phyloP scores from a whole-genome alignment of 1,140 invertebrate species.

The Rhyzopertha dominica region DNA sequence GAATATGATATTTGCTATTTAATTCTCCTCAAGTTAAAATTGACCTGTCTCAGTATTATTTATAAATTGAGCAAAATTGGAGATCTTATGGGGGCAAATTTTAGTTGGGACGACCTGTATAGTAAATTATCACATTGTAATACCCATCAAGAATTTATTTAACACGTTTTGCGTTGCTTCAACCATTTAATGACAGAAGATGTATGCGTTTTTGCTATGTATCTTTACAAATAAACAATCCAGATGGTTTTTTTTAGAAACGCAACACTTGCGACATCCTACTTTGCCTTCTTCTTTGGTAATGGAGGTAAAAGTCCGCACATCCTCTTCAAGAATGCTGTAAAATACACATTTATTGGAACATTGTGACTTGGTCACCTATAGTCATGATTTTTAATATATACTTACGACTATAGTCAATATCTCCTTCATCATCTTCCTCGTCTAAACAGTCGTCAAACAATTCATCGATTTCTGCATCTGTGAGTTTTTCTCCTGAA shows the following conservation, averaged over 20 bases:
- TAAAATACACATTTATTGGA: slow-evolving; percentile 1
- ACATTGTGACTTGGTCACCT: background rate
- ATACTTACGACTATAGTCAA: slow-evolving; percentile 86
- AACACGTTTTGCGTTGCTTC: slow-evolving; percentile 4
- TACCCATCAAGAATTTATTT: slow-evolving; percentile 1
- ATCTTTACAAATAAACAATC: background rate
- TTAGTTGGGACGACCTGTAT: too few relatives aligned
- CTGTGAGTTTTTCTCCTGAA: slow-evolving; percentile 78
- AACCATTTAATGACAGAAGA: slow-evolving; percentile 2
- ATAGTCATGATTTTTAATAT: background rate
- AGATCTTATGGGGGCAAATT: too few relatives aligned
- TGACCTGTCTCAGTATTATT: too few relatives aligned
- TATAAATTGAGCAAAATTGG: too few relatives aligned
- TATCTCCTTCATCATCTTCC: slow-evolving; percentile 91
- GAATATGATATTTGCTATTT: too few relatives aligned
- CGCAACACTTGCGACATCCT: background rate
- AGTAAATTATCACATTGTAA: background rate
- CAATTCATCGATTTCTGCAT: slow-evolving; percentile 76
- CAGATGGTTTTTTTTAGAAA: background rate
- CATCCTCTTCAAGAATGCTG: slow-evolving; percentile 35
- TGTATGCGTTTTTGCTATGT: too few relatives aligned
- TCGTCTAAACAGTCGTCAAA: slow-evolving; percentile 82
- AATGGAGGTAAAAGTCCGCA: slow-evolving; percentile 32
- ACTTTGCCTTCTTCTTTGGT: slow-evolving; percentile 28
- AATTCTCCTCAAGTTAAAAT: too few relatives aligned